These are phyloP conservation scores for Cantharis rufa DNA, from an alignment of 2,888 invertebrate genomes.

Conservation along the genomic window DNA sequence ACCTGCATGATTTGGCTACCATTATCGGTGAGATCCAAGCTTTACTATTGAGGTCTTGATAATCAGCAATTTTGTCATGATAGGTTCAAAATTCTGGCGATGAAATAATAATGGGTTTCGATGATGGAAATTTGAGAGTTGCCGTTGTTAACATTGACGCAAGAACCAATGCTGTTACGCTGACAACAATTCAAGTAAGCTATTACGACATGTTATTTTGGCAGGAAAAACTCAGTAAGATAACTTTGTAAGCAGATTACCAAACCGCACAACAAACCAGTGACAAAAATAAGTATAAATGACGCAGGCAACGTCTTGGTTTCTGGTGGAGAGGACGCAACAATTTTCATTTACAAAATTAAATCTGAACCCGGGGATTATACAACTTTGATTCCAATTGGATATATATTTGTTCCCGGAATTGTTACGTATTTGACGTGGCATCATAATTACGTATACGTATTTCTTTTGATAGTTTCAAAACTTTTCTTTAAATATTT, in stretches of 20 bases:
- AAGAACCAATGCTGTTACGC: neutral
- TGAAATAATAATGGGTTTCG: slow-evolving; percentile 70
- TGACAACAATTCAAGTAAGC: slow-evolving; percentile 14
- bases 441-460: slow-evolving; percentile 63
- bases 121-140: slow-evolving; percentile 72
- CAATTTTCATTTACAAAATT: slow-evolving; percentile 70
- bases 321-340: slow-evolving; percentile 69
- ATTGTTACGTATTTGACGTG: slow-evolving; percentile 69
- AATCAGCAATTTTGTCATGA: slow-evolving; percentile 22
- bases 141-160: slow-evolving; percentile 33
- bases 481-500: neutral
- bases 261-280: slow-evolving; percentile 70
- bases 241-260: slow-evolving; percentile 52
- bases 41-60: too few relatives aligned
- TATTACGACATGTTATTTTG: neutral
- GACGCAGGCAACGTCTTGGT: slow-evolving; percentile 62
- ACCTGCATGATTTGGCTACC: slow-evolving; percentile 74
- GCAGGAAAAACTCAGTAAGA: neutral
- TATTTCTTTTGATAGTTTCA: neutral
- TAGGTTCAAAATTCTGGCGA: slow-evolving; percentile 68
- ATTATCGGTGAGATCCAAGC: slow-evolving; percentile 56
- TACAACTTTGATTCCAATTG: slow-evolving; percentile 63
- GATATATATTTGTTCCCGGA: slow-evolving; percentile 68
- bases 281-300: slow-evolving; percentile 68
- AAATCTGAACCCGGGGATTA: slow-evolving; percentile 47